Base-by-base conservation (phyloP, 2,888 invertebrate genomes). In the Boloria selene region DNA sequence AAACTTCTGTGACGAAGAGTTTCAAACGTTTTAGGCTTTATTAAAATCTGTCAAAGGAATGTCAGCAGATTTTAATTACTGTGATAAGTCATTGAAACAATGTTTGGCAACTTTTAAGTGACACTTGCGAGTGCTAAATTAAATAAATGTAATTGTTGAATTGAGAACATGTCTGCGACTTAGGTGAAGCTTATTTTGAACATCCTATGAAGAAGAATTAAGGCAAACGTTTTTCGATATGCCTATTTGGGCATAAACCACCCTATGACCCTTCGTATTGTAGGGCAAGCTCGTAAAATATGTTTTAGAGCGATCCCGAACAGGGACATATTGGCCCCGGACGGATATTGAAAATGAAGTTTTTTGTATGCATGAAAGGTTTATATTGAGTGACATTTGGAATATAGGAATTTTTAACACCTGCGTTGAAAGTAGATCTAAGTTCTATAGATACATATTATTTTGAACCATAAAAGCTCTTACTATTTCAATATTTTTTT, bases 321-420 rank as follows among this genome's bases (percentile, higher is more conserved):
- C 72, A 59, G 70, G 75, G 76, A 82, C 83, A 84, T 83, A 84
- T 84, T 83, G 80, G 75, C 75, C 75, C 74, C 70, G 75, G 76
- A 26, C 74, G 68, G 76, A 80, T 85, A 85, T 85, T 85, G 84
- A 84, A 85, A 86, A 85, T 85, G 80, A 85, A 83, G 83, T 80
- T 84, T 84, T 85, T 83, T 81, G 83, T 85, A 85, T 84, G 81
- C 83, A 82, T 81, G 81, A 78, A 77, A 78, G 83, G 78, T 83
- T 83, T 82, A 84, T 74, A 53, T 53, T 64, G 53, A 61, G 58
- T 44, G 50, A 58, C 14, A 44, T 56, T 42, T 54, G 38, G n/a
- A 22, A 56, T 44, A 44, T 17, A 42, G 14, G 18, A 54, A 54
- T 54, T 42, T 38, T 54, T 17, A 13, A 13, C 3, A 18, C 18